Evolutionary conservation across 2,888 invertebrate genomes (phyloP), one percentile per base, ranked within the genome.

Genomic region (Penaeus monodon): DNA sequence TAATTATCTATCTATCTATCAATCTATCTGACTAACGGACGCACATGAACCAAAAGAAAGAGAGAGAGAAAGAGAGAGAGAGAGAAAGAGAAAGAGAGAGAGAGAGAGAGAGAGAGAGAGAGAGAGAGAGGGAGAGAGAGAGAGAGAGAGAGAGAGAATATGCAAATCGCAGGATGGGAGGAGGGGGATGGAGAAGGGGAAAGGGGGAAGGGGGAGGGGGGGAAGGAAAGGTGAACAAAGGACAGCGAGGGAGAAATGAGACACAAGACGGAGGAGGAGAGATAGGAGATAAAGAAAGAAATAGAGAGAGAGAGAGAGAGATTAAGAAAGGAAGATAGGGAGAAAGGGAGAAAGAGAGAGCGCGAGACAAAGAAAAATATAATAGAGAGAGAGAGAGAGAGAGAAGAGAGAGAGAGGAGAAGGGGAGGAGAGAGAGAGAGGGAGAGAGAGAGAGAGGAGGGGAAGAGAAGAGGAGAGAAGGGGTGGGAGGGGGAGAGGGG

Each of bases 281-380:
- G 33, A 20, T 38, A 27, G 73, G 44, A 74, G 33, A 22, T n/a
- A 29, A 17, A n/a, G 27, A 7, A 74, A 29, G 74, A 33, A 33
- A n/a, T n/a, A 24, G 22, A 29, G 14, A 22, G 22, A 38, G 29
- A 33, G 22, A 38, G 29, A 7, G 22, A 22, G 2, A 17, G 7
- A 33, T 1, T 38, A 29, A 10, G 33, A 27, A 74, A 24, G 12
- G 44, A 33, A 17, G 74, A 63, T 14, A 78, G 78, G 63, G 78
- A 78, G 78, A 63, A 10, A 78, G 10, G 44, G 29, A 29, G 57
- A 57, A n/a, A 17, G 78, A 73, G 63, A 63, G 63, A 78, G 64
- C 44, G 44, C n/a, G 44, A 29, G 10, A 77, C 0, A 29, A 49
- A 77, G 49, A 38, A 10, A 76, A 1, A 29, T 6, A 74, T 2